These are phyloP conservation scores for Acromyrmex heyeri DNA, from an alignment of 1,140 invertebrate genomes.

Conservation along the genomic window DNA sequence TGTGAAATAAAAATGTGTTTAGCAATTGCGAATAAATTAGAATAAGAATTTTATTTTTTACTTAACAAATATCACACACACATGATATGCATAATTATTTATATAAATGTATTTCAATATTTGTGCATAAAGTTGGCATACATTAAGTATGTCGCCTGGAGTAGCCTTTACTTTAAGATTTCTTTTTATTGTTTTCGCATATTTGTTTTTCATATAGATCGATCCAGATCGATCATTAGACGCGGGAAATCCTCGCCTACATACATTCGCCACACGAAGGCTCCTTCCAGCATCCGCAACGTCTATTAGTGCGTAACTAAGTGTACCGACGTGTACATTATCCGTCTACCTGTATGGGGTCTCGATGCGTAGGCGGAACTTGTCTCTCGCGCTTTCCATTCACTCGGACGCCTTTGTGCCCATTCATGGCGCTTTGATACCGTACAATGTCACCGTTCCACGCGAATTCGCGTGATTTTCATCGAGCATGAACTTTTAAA, in stretches of 20 bases:
- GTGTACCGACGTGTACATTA: constrained; percentile 54
- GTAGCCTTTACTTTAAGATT: not conserved
- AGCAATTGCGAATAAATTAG: not conserved
- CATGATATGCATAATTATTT: too few relatives aligned
- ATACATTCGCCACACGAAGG: not conserved
- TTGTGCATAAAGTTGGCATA: too few relatives aligned
- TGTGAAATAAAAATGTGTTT: not conserved
- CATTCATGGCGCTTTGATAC: constrained; percentile 78
- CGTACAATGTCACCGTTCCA: constrained; percentile 54
- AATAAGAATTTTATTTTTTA: not conserved
- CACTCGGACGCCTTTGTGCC: constrained; percentile 78
- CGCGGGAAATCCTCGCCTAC: not conserved
- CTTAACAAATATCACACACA: not conserved
- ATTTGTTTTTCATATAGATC: not conserved
- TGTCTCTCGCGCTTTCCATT: constrained; percentile 74
- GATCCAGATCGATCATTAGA: not conserved
- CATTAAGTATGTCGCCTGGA: too few relatives aligned
- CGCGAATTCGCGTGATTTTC: constrained; percentile 22
- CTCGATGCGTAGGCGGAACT: constrained; percentile 73
- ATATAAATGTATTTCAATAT: too few relatives aligned
- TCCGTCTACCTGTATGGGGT: constrained; percentile 63
- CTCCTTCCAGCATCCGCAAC: constrained; percentile 31
- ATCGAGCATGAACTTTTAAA: constrained; percentile 11
- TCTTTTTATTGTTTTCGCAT: not conserved
- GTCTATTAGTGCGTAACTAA: constrained; percentile 59